phyloP scores from a whole-genome alignment of 2,113 vertebrate species.

The Oceanites oceanicus region DNA sequence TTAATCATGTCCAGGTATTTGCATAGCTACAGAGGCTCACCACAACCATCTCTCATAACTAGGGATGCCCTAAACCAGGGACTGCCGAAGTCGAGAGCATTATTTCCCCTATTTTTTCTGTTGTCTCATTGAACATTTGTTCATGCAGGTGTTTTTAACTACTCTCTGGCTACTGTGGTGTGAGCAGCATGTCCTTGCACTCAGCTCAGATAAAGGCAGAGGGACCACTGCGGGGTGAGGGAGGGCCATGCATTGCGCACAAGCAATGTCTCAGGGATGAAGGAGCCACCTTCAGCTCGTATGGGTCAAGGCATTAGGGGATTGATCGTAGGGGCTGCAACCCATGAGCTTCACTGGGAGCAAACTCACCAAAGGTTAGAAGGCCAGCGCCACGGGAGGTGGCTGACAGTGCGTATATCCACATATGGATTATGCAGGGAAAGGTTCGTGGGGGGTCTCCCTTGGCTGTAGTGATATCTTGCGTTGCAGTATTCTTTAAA shows the following conservation, averaged over 20 bases:
- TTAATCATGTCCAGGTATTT: neutral
- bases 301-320: neutral
- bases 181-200: neutral
- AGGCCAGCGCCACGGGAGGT: fast-evolving
- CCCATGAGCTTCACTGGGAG: fast-evolving
- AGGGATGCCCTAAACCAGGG: neutral
- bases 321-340: neutral
- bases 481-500: slow-evolving; percentile 63
- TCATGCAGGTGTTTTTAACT: neutral
- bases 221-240: neutral
- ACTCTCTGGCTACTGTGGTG: fast-evolving
- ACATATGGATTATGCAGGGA: neutral
- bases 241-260: neutral
- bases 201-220: neutral
- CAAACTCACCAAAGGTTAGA: fast-evolving
- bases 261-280: neutral
- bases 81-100: neutral
- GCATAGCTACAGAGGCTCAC: neutral
- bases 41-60: neutral
- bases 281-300: neutral
- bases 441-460: slow-evolving; percentile 24
- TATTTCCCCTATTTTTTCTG: neutral
- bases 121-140: neutral
- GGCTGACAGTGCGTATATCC: neutral
- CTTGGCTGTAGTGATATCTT: neutral